Evolutionary conservation across 2,113 vertebrate species (phyloP).

Genomic region (Charadrius vociferus): DNA sequence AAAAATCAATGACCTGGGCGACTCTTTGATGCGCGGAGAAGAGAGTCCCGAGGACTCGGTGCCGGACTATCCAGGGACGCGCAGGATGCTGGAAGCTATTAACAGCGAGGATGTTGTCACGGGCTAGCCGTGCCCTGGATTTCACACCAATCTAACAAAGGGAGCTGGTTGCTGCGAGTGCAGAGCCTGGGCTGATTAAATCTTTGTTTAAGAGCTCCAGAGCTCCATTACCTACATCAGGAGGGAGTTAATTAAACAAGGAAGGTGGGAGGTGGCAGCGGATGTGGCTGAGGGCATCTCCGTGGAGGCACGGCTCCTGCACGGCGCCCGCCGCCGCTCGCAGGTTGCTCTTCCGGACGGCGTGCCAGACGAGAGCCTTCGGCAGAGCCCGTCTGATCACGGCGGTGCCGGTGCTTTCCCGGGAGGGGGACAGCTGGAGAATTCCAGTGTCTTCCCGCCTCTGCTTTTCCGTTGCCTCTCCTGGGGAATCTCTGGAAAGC

Average conservation of each 20-base stretch:
- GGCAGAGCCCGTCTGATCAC: fast-evolving
- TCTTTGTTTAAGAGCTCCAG: conserved; percentile 60
- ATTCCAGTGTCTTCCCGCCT: not conserved
- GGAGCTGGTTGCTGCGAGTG: not conserved
- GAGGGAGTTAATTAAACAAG: conserved; percentile 61
- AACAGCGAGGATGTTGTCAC: not conserved
- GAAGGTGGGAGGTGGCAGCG: conserved; percentile 35
- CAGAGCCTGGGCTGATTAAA: conserved; percentile 31
- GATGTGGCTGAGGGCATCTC: not conserved
- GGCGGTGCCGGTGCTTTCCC: fast-evolving
- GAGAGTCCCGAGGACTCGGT: not conserved
- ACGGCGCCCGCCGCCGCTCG: not conserved
- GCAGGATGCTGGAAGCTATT: not conserved
- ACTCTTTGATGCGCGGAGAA: not conserved
- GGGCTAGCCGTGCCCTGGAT: not conserved
- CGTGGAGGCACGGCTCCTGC: fast-evolving
- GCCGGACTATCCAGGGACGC: not conserved
- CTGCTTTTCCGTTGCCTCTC: not conserved
- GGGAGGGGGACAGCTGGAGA: not conserved
- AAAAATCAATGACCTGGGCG: not conserved
- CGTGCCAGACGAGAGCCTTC: fast-evolving
- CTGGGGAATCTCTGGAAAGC: not conserved
- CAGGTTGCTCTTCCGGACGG: not conserved
- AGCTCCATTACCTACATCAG: conserved; percentile 25
- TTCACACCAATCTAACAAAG: conserved; percentile 53